These are phyloP conservation scores for Caenorhabditis macrosperma DNA, from an alignment of 2,888 invertebrate genomes.

Conservation along the genomic window DNA sequence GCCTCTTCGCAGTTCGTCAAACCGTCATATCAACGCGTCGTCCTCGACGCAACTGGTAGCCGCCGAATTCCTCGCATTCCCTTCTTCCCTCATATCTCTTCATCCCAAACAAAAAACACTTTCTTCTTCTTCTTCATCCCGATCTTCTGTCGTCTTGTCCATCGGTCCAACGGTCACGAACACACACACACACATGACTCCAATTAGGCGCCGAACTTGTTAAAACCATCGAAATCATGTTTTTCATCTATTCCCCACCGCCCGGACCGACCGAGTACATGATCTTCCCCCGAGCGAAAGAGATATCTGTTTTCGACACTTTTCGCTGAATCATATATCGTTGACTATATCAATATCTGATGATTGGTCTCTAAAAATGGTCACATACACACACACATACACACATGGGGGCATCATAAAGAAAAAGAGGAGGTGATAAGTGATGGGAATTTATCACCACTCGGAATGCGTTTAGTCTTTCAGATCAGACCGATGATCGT, in stretches of 20 bases:
- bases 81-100: conserved; percentile 30
- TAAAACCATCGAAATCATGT: conserved; percentile 43
- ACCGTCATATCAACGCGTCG: neutral
- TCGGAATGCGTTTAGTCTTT: conserved; percentile 8
- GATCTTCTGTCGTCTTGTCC: neutral
- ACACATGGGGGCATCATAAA: neutral
- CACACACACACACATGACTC: conserved; percentile 35
- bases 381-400: conserved; percentile 12
- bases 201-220: conserved; percentile 40
- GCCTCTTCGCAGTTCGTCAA: conserved; percentile 34
- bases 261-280: neutral
- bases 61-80: conserved; percentile 44
- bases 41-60: conserved; percentile 35
- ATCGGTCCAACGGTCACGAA: conserved; percentile 48
- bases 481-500: conserved; percentile 22
- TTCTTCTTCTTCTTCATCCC: conserved; percentile 18
- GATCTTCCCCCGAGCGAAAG: neutral
- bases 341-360: conserved; percentile 41
- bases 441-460: conserved; percentile 9
- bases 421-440: conserved; percentile 12
- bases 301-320: conserved; percentile 36
- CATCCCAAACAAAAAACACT: conserved; percentile 3
- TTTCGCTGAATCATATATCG: conserved; percentile 49
- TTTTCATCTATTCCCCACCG: conserved; percentile 21
- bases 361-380: conserved; percentile 48